These are phyloP conservation scores for Acanthurus tractus DNA, from an alignment of 2,797 vertebrate species.

Conservation along the genomic window DNA sequence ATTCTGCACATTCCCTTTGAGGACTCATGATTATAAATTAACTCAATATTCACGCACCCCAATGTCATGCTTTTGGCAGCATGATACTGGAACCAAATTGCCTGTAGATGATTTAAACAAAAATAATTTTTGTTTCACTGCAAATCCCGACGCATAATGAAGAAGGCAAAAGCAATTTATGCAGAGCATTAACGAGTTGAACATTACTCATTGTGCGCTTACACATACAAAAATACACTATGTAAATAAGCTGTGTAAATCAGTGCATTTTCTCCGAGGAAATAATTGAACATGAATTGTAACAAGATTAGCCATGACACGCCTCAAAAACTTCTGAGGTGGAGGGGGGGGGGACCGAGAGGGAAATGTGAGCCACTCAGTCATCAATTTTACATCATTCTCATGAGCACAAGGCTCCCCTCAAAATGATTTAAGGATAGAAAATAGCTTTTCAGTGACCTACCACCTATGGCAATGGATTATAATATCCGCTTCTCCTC, in stretches of 20 bases:
- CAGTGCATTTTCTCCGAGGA: constrained; percentile 44
- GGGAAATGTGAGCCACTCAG: constrained; percentile 67
- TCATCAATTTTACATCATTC: constrained; percentile 79
- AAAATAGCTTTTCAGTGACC: constrained; percentile 73
- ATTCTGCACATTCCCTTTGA: constrained; percentile 54
- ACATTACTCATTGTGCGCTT: constrained; percentile 53
- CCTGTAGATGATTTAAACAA: constrained; percentile 63
- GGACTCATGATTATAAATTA: constrained; percentile 72
- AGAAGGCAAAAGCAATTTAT: constrained; percentile 59
- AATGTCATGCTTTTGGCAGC: constrained; percentile 52
- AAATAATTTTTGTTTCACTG: constrained; percentile 48
- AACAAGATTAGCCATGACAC: constrained; percentile 73
- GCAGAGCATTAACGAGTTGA: constrained; percentile 46
- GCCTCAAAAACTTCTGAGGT: constrained; percentile 71
- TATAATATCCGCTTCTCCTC: constrained; percentile 53
- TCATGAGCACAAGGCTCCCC: constrained; percentile 62
- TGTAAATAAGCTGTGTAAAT: constrained; percentile 53
- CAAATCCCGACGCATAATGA: constrained; percentile 60
- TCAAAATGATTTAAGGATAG: constrained; percentile 72
- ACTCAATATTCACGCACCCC: constrained; percentile 49
- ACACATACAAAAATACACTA: constrained; percentile 45
- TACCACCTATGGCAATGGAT: constrained; percentile 54
- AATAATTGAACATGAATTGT: constrained; percentile 58
- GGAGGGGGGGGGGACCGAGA: constrained; percentile 46
- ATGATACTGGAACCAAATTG: constrained; percentile 54